Evolutionary conservation across 2,797 vertebrate species (phyloP).

Genomic region (Sebastes itinus): DNA sequence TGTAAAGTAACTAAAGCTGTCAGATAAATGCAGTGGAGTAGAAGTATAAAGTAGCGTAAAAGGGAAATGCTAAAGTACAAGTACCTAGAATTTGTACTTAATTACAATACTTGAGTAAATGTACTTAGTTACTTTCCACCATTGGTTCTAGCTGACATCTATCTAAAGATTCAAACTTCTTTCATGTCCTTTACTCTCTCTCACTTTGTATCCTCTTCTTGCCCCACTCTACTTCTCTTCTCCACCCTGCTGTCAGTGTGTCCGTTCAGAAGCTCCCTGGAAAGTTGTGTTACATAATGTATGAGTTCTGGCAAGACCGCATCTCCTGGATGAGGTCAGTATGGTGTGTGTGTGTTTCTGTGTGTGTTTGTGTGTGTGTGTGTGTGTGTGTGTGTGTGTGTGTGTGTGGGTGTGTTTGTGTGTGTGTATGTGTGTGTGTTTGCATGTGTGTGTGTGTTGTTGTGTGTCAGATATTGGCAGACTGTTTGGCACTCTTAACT

Average conservation of each 20-base stretch:
- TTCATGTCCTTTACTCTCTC: slow-evolving; percentile 1
- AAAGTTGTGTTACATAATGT: slow-evolving; percentile 86
- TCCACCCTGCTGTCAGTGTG: slow-evolving; percentile 81
- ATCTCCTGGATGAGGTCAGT: slow-evolving; percentile 88
- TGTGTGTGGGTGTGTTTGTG: slow-evolving; percentile 7
- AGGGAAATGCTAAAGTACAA: neutral
- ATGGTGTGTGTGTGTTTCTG: slow-evolving; percentile 1
- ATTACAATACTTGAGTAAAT: neutral
- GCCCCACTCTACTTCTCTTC: slow-evolving; percentile 31
- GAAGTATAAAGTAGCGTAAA: neutral
- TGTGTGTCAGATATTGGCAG: slow-evolving; percentile 52
- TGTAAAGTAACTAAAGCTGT: neutral
- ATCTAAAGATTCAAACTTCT: slow-evolving; percentile 18
- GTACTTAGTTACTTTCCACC: neutral
- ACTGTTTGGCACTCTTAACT: slow-evolving; percentile 60
- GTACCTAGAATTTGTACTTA: neutral
- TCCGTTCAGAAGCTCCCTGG: slow-evolving; percentile 89
- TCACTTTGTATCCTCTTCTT: slow-evolving; percentile 32
- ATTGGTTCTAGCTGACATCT: neutral
- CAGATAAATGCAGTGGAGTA: neutral
- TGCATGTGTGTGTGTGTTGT: neutral
- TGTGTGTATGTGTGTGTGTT: slow-evolving; percentile 1
- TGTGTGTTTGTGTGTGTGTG: slow-evolving; percentile 20
- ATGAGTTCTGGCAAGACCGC: slow-evolving; percentile 88
- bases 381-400: slow-evolving; percentile 2